These are phyloP conservation scores for Dasypogon diadema DNA, from an alignment of 2,888 invertebrate species.

Conservation along the genomic window DNA sequence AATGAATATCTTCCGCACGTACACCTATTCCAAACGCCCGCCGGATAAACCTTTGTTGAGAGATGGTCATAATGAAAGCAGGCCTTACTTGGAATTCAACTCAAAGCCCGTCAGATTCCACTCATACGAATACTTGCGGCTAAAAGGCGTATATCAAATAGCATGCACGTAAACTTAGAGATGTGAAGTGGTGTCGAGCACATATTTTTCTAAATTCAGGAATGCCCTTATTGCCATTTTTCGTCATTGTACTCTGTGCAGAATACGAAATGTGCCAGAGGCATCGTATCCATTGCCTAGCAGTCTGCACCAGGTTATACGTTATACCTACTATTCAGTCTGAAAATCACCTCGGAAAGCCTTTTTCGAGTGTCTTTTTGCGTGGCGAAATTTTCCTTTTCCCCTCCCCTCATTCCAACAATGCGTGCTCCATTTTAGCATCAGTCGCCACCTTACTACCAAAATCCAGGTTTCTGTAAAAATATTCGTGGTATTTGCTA, in stretches of 20 bases:
- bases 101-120: constrained; percentile 44
- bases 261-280: constrained; percentile 56
- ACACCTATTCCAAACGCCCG: constrained; percentile 33
- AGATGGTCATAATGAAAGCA: constrained; percentile 42
- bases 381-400: constrained; percentile 36
- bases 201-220: constrained; percentile 55
- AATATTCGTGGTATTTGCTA: constrained; percentile 46
- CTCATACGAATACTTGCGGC: constrained; percentile 50
- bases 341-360: constrained; percentile 43
- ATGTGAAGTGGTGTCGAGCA: constrained; percentile 19
- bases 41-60: constrained; percentile 29
- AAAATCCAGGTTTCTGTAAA: constrained; percentile 33
- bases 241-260: constrained; percentile 56
- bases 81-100: constrained; percentile 47
- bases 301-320: constrained; percentile 43
- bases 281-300: constrained; percentile 1
- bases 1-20: constrained; percentile 48
- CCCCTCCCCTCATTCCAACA: background rate
- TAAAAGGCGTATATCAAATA: constrained; percentile 49
- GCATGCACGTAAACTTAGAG: constrained; percentile 38
- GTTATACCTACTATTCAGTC: constrained; percentile 19
- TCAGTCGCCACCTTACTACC: constrained; percentile 15
- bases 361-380: constrained; percentile 45
- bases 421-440: constrained; percentile 40
- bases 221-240: constrained; percentile 58